Evolutionary conservation across 37 sponge, comb jelly and placozoan genomes (phyloP).

Genomic region (Aphrocallistes beatrix): DNA sequence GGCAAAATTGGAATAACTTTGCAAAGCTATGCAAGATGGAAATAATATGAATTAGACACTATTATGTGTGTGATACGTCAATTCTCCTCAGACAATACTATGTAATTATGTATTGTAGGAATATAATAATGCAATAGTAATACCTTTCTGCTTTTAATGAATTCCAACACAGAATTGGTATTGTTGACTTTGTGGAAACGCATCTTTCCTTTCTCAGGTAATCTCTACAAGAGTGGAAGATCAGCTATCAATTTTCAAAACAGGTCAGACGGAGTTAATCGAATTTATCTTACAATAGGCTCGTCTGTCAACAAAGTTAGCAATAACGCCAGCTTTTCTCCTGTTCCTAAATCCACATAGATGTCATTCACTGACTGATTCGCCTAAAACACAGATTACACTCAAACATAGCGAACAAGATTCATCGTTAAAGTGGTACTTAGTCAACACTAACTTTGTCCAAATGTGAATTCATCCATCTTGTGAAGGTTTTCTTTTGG

Average conservation of each 20-base stretch:
- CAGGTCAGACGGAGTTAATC: background rate
- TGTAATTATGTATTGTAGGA: too few relatives aligned
- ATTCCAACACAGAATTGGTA: background rate
- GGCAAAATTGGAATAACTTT: background rate
- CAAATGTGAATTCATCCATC: slow-evolving; percentile 4
- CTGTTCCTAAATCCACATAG: background rate
- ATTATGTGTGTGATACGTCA: too few relatives aligned
- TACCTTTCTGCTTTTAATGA: slow-evolving; percentile 7
- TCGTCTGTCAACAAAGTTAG: background rate
- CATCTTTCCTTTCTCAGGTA: background rate
- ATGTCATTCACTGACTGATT: background rate
- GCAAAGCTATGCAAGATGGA: too few relatives aligned
- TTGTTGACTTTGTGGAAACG: slow-evolving; percentile 9
- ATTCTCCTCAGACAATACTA: too few relatives aligned
- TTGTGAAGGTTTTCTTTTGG: background rate
- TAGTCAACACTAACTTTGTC: background rate
- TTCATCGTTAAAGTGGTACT: background rate
- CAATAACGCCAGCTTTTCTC: background rate
- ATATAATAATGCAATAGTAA: too few relatives aligned
- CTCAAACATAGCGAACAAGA: background rate
- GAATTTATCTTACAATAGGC: background rate
- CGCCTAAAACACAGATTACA: background rate
- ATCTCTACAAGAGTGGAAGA: background rate
- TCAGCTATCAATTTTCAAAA: background rate
- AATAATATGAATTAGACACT: too few relatives aligned